These are phyloP conservation scores for Delia radicum DNA, from an alignment of 1,140 invertebrate species.

Conservation along the genomic window DNA sequence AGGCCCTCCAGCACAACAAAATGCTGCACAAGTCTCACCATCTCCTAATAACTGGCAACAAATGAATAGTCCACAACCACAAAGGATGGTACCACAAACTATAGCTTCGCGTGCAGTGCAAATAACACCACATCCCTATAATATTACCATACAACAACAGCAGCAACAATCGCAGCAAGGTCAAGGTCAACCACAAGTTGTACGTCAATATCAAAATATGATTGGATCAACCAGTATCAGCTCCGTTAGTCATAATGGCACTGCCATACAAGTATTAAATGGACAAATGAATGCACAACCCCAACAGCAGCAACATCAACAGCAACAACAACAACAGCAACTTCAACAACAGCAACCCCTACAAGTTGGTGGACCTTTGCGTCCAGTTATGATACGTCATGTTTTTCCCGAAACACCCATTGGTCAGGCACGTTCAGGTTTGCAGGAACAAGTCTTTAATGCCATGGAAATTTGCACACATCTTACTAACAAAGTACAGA, in stretches of 20 bases:
- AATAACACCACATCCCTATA: slow-evolving; percentile 15
- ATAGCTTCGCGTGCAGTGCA: slow-evolving; percentile 18
- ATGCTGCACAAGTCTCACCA: not conserved
- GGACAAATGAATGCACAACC: slow-evolving; percentile 13
- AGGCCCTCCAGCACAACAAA: slow-evolving; percentile 25
- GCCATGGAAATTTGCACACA: slow-evolving; percentile 54
- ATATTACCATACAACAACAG: slow-evolving; percentile 5
- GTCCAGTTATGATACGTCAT: slow-evolving; percentile 32
- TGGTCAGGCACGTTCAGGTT: slow-evolving; percentile 41
- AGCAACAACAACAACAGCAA: slow-evolving; percentile 5
- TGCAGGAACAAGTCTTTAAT: slow-evolving; percentile 52
- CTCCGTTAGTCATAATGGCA: slow-evolving; percentile 26
- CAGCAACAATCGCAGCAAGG: not conserved
- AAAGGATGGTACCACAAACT: slow-evolving; percentile 6
- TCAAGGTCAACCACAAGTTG: slow-evolving; percentile 25
- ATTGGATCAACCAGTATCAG: slow-evolving; percentile 3
- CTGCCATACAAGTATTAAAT: slow-evolving; percentile 28
- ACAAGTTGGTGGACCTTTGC: slow-evolving; percentile 24
- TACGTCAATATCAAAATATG: slow-evolving; percentile 14
- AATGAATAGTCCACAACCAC: slow-evolving; percentile 8
- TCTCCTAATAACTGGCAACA: slow-evolving; percentile 19
- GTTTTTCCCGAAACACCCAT: slow-evolving; percentile 36
- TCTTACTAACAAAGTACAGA: slow-evolving; percentile 48
- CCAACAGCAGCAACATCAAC: not conserved
- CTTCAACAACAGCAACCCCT: slow-evolving; percentile 25